Conservation (phyloP, 1,140 invertebrate genomes). For the Orussus abietinus region DNA sequence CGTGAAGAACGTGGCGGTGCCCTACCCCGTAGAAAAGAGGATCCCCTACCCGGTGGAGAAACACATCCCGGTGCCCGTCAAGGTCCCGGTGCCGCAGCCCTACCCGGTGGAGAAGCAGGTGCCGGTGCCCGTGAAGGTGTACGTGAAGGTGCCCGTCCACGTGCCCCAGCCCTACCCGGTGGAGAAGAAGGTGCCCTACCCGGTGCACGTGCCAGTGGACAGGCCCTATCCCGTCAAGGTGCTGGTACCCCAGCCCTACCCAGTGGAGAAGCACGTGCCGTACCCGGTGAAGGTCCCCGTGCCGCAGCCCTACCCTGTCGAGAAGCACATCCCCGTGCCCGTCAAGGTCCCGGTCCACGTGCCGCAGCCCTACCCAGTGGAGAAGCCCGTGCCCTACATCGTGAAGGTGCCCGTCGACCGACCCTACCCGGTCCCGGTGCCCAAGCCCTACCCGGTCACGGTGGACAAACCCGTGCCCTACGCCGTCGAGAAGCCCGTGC, state of each 20-base stretch:
- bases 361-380: slow-evolving; percentile 60
- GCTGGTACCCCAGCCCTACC: slow-evolving; percentile 65
- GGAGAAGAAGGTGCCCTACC: slow-evolving; percentile 63
- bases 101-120: slow-evolving; percentile 67
- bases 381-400: slow-evolving; percentile 63
- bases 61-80: slow-evolving; percentile 60
- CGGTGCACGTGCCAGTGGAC: slow-evolving; percentile 68
- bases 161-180: slow-evolving; percentile 68
- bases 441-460: slow-evolving; percentile 57
- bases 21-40: slow-evolving; percentile 57
- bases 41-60: slow-evolving; percentile 68
- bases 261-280: slow-evolving; percentile 62
- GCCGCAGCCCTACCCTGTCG: slow-evolving; percentile 70
- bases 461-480: slow-evolving; percentile 69
- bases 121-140: slow-evolving; percentile 63
- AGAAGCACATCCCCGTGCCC: slow-evolving; percentile 60
- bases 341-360: slow-evolving; percentile 64
- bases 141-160: slow-evolving; percentile 65
- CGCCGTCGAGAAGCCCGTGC: slow-evolving; percentile 60
- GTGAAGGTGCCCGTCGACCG: slow-evolving; percentile 61
- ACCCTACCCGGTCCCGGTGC: slow-evolving; percentile 61
- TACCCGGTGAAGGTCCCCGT: slow-evolving; percentile 67
- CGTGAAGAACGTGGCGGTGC: slow-evolving; percentile 66
- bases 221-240: slow-evolving; percentile 64
- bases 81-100: slow-evolving; percentile 60